Conservation (phyloP, 2,888 invertebrate genomes). For the Hylaea fasciaria region DNA sequence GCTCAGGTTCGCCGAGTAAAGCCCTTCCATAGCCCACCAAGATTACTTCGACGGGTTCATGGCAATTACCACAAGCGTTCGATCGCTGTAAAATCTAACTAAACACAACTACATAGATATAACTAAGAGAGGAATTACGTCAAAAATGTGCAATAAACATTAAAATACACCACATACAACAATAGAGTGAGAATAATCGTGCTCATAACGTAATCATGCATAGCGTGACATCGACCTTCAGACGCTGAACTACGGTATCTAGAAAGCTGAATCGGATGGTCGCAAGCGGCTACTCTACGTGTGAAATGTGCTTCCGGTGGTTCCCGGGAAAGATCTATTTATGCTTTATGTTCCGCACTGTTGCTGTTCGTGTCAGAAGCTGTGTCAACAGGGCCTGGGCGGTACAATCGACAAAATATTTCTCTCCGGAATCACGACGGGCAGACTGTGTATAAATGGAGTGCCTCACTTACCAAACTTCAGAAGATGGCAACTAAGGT, state of each 20-base stretch:
- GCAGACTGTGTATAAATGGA: slow-evolving; percentile 83
- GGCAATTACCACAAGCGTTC: slow-evolving; percentile 49
- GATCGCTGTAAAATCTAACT: slow-evolving; percentile 43
- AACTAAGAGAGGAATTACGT: slow-evolving; percentile 50
- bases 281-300: slow-evolving; percentile 80
- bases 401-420: slow-evolving; percentile 85
- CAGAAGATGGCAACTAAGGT: slow-evolving; percentile 85
- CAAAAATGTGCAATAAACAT: slow-evolving; percentile 72
- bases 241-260: slow-evolving; percentile 64
- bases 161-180: slow-evolving; percentile 70
- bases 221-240: slow-evolving; percentile 80
- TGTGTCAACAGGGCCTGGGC: slow-evolving; percentile 76
- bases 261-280: slow-evolving; percentile 68
- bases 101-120: slow-evolving; percentile 37
- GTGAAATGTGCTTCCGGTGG: slow-evolving; percentile 80
- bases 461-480: slow-evolving; percentile 85
- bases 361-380: slow-evolving; percentile 73
- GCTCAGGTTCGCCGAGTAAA: slow-evolving; percentile 68
- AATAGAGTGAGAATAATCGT: slow-evolving; percentile 69
- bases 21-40: slow-evolving; percentile 60
- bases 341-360: slow-evolving; percentile 82
- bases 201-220: slow-evolving; percentile 79
- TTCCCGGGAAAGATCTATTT: slow-evolving; percentile 84
- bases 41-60: slow-evolving; percentile 61
- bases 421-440: slow-evolving; percentile 85